These are phyloP conservation scores for Amphiura filiformis DNA, from an alignment of 35 echinoderm and acorn worm genomes.

Conservation along the genomic window DNA sequence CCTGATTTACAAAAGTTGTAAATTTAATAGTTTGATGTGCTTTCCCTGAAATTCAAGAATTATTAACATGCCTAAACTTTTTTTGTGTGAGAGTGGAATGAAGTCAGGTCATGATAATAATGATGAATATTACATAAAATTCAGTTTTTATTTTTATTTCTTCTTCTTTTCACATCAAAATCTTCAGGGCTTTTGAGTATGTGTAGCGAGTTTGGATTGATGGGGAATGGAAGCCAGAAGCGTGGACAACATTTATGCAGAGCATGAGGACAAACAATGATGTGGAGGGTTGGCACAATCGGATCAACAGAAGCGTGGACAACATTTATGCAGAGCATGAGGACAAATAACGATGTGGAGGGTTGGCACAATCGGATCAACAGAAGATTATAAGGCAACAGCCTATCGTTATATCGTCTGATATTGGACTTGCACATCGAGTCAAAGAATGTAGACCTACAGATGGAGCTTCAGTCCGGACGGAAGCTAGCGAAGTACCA, in stretches of 20 bases:
- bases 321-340: neutral
- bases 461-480: neutral
- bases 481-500: neutral
- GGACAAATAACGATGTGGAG: neutral
- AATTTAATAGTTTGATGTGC: no score
- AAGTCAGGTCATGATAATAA: no score
- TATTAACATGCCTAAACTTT: no score
- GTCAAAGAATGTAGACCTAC: neutral
- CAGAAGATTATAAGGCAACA: neutral
- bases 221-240: slow-evolving; percentile 15
- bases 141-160: no score
- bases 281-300: slow-evolving; percentile 39
- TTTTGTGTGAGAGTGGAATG: no score
- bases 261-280: slow-evolving; percentile 41
- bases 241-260: slow-evolving; percentile 11
- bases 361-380: slow-evolving; percentile 8
- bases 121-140: no score
- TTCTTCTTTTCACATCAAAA: neutral
- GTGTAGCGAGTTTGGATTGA: neutral
- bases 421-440: neutral
- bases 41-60: no score
- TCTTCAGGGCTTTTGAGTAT: neutral
- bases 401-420: neutral
- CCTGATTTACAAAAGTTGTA: no score
- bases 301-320: slow-evolving; percentile 1